A percentile compares a stretch with the other conserved stretches of the same genome.
These are phyloP conservation scores for Gortyna flavago DNA, from an alignment of 2,888 invertebrate genomes.

Conservation along the genomic window DNA sequence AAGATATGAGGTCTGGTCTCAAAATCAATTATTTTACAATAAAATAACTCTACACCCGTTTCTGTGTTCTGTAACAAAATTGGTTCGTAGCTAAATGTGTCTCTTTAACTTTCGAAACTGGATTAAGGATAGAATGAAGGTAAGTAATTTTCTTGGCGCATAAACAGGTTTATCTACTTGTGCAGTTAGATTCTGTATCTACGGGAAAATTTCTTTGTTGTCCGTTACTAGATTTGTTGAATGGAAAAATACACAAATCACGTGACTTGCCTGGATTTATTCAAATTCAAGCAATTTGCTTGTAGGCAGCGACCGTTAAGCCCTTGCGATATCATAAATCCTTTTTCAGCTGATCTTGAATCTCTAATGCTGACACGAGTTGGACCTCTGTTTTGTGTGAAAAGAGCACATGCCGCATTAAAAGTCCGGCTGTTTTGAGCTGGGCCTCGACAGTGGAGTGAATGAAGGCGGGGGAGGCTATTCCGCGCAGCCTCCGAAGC, in stretches of 20 bases:
- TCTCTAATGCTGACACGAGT: slow-evolving; percentile 75
- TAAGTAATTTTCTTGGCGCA: slow-evolving; percentile 59
- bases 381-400: slow-evolving; percentile 78
- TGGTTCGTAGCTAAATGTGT: slow-evolving; percentile 25
- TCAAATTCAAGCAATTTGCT: slow-evolving; percentile 21
- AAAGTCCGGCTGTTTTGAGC: slow-evolving; percentile 86
- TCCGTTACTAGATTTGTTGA: not conserved
- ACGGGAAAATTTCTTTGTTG: slow-evolving; percentile 1
- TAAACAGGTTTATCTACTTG: slow-evolving; percentile 50
- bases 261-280: slow-evolving; percentile 5
- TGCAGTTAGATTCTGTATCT: slow-evolving; percentile 40
- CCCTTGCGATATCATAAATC: slow-evolving; percentile 69
- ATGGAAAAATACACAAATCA: not conserved
- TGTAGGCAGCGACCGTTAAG: slow-evolving; percentile 50
- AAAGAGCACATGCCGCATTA: slow-evolving; percentile 87
- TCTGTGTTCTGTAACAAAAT: slow-evolving; percentile 61
- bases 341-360: slow-evolving; percentile 76
- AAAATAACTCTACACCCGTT: not conserved
- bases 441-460: slow-evolving; percentile 84
- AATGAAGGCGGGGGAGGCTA: slow-evolving; percentile 87
- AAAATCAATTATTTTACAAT: not conserved
- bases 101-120: slow-evolving; percentile 66
- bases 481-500: slow-evolving; percentile 87
- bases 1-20: not conserved
- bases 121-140: slow-evolving; percentile 68